A percentile compares a stretch with the other conserved stretches of the same genome.
These are phyloP conservation scores for Crenichthys baileyi DNA, from an alignment of 2,797 vertebrate genomes.

Conservation along the genomic window DNA sequence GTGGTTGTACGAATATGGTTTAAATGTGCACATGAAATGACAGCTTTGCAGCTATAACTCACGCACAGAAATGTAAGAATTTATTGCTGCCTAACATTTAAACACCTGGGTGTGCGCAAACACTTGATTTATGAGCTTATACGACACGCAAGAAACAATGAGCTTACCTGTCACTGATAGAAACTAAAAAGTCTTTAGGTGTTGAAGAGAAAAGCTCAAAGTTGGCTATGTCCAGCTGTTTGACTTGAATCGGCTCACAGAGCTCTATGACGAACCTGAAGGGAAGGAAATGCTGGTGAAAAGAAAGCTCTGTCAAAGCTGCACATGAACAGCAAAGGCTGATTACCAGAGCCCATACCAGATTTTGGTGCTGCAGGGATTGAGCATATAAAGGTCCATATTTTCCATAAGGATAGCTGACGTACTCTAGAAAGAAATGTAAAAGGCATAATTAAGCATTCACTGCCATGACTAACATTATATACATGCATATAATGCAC, in stretches of 20 bases:
- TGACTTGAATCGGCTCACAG: slow-evolving; percentile 98
- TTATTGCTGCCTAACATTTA: neutral
- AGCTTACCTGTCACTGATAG: slow-evolving; percentile 95
- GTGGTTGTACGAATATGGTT: neutral
- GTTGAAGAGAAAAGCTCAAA: slow-evolving; percentile 99
- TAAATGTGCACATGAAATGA: neutral
- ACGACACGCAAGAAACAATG: neutral
- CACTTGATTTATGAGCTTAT: neutral
- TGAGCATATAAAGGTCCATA: slow-evolving; percentile 99
- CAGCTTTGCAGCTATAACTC: neutral
- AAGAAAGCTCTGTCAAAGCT: neutral
- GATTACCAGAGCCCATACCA: slow-evolving; percentile 82
- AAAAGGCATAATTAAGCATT: neutral
- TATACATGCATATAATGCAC: neutral
- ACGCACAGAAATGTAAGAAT: neutral
- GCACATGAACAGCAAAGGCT: too few relatives aligned
- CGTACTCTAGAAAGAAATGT: slow-evolving; percentile 84
- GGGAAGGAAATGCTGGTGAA: neutral
- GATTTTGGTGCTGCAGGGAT: slow-evolving; percentile 99
- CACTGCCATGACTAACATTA: neutral
- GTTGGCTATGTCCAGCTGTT: slow-evolving; percentile 97
- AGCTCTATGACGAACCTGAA: slow-evolving; percentile 89
- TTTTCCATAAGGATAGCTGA: slow-evolving; percentile 98
- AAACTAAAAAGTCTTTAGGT: slow-evolving; percentile 96
- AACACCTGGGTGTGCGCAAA: neutral